These are phyloP conservation scores for Acrocephalus arundinaceus DNA, from an alignment of 2,113 vertebrate species.

Conservation along the genomic window DNA sequence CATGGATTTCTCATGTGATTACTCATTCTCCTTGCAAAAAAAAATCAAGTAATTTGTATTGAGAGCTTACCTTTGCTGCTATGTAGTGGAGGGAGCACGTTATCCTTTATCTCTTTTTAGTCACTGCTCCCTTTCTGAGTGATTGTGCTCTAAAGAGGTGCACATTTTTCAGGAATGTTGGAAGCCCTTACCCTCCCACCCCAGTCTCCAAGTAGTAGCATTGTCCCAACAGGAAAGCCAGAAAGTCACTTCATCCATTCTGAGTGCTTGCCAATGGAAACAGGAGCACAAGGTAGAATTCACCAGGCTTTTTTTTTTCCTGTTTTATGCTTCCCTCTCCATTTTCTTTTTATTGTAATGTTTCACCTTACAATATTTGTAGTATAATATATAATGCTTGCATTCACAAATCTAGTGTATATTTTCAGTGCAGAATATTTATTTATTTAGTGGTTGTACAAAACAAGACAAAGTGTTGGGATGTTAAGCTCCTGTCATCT, in stretches of 20 bases:
- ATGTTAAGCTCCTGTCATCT: neutral
- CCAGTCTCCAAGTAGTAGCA: neutral
- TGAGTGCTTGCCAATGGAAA: neutral
- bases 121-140: neutral
- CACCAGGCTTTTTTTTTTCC: neutral
- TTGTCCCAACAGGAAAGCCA: neutral
- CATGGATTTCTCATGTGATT: slow-evolving; percentile 33
- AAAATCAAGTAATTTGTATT: neutral
- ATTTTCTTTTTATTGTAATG: neutral
- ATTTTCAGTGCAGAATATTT: neutral
- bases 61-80: slow-evolving; percentile 3
- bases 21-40: neutral
- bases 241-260: neutral
- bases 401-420: neutral
- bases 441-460: neutral
- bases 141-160: neutral
- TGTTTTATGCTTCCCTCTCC: neutral
- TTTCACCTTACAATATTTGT: neutral
- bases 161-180: neutral
- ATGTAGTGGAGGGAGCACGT: neutral
- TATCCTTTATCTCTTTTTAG: neutral
- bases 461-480: neutral
- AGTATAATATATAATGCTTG: neutral
- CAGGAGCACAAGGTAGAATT: neutral
- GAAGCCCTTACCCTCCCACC: neutral